Base-by-base conservation (phyloP, 2,888 invertebrate species). In the Stegana nigrithorax region DNA sequence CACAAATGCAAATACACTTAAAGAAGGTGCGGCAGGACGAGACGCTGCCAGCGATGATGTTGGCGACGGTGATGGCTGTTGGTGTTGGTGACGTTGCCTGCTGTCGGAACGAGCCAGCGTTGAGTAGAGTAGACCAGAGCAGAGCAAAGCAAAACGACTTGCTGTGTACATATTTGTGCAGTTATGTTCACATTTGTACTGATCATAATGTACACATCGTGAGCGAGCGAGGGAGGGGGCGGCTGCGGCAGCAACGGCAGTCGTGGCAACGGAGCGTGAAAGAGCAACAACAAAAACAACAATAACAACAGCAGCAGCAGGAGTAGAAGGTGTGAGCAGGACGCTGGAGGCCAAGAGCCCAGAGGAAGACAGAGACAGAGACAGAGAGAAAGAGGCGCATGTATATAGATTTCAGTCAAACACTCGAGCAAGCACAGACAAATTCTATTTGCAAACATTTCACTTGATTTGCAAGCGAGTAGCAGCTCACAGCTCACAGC, bases 371-470 rank as follows among this genome's bases (percentile, higher is more conserved):
- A 39, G 44, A 60, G 47, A 45, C 17, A 3, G 26, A 44, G 19
- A 27, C 19, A 50, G 23, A 36, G 25, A n/a, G n/a, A n/a, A n/a
- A n/a, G 57, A 60, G 66, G 63, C 69, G 65, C 69, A 67, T 79
- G 74, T 69, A 76, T 80, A 74, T 79, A 73, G 73, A 78, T 76
- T 82, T 80, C 77, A 79, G 81, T 77, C 82, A 81, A 81, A 80
- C 82, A 83, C 83, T 83, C 81, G 73, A 79, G 82, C 80, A 79
- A 79, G 81, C 82, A 79, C 82, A 81, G 83, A 82, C 82, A 82
- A 82, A 82, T 82, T 82, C 83, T 83, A 83, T 82, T 82, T 83
- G 82, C 81, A 83, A 82, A 82, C 82, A 82, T 82, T 82, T 83
- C 83, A 82, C 81, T 82, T 82, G 83, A 82, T 82, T 83, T 82